Evolutionary conservation across 1,140 invertebrate genomes (phyloP).

Genomic region (Aphis craccivora): DNA sequence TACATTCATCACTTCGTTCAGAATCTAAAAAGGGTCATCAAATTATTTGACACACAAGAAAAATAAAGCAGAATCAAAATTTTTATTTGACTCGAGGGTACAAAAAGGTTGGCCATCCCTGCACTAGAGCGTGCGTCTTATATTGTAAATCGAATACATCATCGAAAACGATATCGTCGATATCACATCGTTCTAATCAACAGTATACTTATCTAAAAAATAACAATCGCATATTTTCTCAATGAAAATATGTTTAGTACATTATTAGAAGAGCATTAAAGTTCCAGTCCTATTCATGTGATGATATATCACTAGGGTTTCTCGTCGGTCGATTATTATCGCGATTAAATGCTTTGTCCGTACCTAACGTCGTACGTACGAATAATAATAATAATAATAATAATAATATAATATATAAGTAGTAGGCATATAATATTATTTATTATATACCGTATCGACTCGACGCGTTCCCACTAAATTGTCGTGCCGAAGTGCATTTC

Average conservation of each 20-base stretch:
- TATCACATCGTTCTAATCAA: too few relatives aligned
- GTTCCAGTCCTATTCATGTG: neutral
- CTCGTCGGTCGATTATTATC: neutral
- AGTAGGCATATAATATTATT: neutral
- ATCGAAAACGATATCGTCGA: too few relatives aligned
- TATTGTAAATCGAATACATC: too few relatives aligned
- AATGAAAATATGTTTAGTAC: neutral
- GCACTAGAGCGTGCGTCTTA: too few relatives aligned
- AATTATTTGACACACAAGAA: too few relatives aligned
- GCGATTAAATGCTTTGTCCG: neutral
- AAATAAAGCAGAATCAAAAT: too few relatives aligned
- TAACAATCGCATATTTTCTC: neutral
- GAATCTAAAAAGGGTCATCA: too few relatives aligned
- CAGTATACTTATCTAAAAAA: neutral
- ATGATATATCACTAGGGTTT: neutral
- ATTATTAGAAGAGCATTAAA: neutral
- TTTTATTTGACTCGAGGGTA: too few relatives aligned
- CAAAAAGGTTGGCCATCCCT: too few relatives aligned
- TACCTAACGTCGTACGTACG: neutral
- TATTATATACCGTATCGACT: conserved; percentile 17
- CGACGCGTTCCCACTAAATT: neutral
- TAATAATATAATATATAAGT: neutral
- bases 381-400: too few relatives aligned
- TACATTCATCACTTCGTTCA: too few relatives aligned
- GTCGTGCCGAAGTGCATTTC: conserved; percentile 40